Conservation (phyloP, 2,113 vertebrate genomes). For the Dromiciops gliroides region DNA sequence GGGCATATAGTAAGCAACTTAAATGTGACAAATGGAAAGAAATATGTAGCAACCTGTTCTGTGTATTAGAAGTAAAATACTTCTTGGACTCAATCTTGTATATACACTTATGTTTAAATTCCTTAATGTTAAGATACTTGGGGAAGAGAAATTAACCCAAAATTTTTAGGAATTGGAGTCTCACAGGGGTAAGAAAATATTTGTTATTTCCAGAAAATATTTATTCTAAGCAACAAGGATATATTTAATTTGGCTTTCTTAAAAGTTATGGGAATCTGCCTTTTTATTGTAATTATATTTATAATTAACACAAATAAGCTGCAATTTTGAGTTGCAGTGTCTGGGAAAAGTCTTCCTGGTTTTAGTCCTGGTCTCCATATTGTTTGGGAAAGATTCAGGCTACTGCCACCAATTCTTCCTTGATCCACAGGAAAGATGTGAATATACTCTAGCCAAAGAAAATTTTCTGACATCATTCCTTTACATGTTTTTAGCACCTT, state of each 20-base stretch:
- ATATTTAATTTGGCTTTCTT: not conserved
- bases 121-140: not conserved
- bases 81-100: not conserved
- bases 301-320: too few relatives aligned
- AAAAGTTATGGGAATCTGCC: not conserved
- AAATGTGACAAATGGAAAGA: not conserved
- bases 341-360: not conserved
- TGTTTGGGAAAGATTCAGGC: not conserved
- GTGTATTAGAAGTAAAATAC: not conserved
- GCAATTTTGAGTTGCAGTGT: too few relatives aligned
- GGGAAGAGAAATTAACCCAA: not conserved
- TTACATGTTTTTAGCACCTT: not conserved
- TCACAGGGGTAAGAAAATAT: not conserved
- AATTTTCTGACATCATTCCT: not conserved
- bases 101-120: not conserved
- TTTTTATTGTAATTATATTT: too few relatives aligned
- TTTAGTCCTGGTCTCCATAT: not conserved
- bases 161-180: not conserved
- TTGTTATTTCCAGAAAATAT: not conserved
- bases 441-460: not conserved
- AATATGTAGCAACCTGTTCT: not conserved
- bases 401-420: not conserved
- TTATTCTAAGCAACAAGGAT: not conserved
- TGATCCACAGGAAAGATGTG: not conserved
- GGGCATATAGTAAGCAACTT: not conserved